Conservation (phyloP, 2,113 vertebrate genomes). For the Macquaria australasica region DNA sequence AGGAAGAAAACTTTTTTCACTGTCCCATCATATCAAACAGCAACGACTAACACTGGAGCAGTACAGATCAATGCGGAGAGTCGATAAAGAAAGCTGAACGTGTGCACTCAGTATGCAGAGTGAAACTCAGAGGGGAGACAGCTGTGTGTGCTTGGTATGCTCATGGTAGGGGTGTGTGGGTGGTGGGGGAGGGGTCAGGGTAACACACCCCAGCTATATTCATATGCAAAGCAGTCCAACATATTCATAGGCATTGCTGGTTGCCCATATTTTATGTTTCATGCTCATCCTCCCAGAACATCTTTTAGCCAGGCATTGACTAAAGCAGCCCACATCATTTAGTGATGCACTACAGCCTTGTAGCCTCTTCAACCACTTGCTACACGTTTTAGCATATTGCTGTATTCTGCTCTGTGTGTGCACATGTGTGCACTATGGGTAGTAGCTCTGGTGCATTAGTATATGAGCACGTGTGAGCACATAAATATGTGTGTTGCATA, state of each 20-base stretch:
- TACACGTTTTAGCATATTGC: conserved; percentile 33
- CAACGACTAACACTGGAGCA: conserved; percentile 35
- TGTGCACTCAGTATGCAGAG: conserved; percentile 46
- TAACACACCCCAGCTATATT: conserved; percentile 32
- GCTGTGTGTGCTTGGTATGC: conserved; percentile 16
- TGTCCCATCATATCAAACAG: conserved; percentile 48
- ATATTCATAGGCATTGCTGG: conserved; percentile 57
- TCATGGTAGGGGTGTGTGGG: neutral
- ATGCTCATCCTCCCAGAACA: conserved; percentile 63
- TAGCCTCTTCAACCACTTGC: conserved; percentile 42
- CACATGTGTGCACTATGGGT: neutral
- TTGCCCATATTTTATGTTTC: conserved; percentile 57
- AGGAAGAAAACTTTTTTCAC: conserved; percentile 34
- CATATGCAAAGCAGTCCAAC: conserved; percentile 54
- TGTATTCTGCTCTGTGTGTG: conserved; percentile 20
- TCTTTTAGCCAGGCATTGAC: conserved; percentile 58
- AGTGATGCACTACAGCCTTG: conserved; percentile 62
- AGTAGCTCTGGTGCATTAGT: neutral
- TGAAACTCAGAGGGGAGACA: conserved; percentile 20
- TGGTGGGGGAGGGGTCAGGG: conserved; percentile 6
- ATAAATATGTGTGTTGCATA: conserved; percentile 24
- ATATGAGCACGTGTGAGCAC: neutral
- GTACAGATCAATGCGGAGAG: conserved; percentile 52
- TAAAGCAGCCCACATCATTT: conserved; percentile 61
- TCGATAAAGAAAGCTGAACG: conserved; percentile 53